Base-by-base conservation (phyloP, 1,140 invertebrate genomes). In the Tetramorium simillimum region DNA sequence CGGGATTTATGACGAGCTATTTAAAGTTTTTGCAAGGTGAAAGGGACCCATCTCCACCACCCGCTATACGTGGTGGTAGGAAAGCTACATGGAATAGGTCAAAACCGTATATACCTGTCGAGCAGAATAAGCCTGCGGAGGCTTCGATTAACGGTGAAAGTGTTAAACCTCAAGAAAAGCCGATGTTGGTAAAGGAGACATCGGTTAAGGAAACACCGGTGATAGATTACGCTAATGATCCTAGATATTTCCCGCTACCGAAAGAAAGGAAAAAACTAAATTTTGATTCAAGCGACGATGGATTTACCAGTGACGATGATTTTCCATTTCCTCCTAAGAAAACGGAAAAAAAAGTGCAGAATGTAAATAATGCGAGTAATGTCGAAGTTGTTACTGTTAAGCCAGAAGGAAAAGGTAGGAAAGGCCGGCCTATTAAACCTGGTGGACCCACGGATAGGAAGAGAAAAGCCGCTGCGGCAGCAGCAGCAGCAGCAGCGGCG, bases 1-100 rank as follows among this genome's bases (percentile, higher is more conserved):
- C 97, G 43, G 97, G 97, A 84, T 98, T 98, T 93, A 98, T 98
- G 97, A 97, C 97, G 89, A 98, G 97, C 94, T 98, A 98, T 95
- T 95, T 98, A 58, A 98, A 98, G 93, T 98, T 98, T 94, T 95
- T 98, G 89, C 97, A 98, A 95, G 97, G 97, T 69, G 97, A 98
- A 92, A 96, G 97, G 43, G 97, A 98, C 77, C 96, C 97, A 51
- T 97, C 97, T 89, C 97, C 97, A n/a, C 97, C 97, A 49, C 97
- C 97, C 16, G 95, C 96, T 65, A 95, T 96, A 87, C 95, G 97
- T 91, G 96, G 96, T 86, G 96, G 96, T 88, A 96, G 96, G 81
- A 97, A 97, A 92, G 96, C 96, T 24, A 96, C 96, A 0, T 97
- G 97, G 97, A 96, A 95, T 43, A 95, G 96, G 92, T 96, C 96